Base-by-base conservation (phyloP, 2,113 vertebrate genomes). In the Penelope pileata region DNA sequence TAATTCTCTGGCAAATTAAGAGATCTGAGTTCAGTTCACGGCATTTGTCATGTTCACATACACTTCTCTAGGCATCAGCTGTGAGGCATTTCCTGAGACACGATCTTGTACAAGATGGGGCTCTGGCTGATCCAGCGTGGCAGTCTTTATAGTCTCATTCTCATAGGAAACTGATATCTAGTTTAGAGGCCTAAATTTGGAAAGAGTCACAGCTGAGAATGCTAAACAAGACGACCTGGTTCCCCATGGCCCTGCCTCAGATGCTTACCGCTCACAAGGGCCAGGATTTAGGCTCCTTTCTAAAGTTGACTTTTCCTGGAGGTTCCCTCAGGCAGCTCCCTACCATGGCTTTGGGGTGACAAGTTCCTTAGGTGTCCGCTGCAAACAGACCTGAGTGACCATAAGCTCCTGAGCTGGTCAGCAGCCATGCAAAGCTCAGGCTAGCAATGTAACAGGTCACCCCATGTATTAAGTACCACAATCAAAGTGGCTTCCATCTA, bases 171-270 rank as follows among this genome's bases (percentile, higher is more conserved):
- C 16, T 24, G 84, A 84, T 91, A 67, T 30, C 74, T 40, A 26
- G 12, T 59, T 83, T 5, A 82, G 87, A 92, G 34, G 32, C 21
- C 69, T 95, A 96, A 91, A 92, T 95, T 79, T 89, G 91, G 87
- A 96, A 95, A 7, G 60, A 34, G 48, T 19, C 84, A 79, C 87
- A 94, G 93, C 94, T 95, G 93, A 84, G 94, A 94, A 96, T 75
- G 68, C 81, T 17, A 10, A 94, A 87, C 17, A 34, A 54, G 64
- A 26, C 12, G 0, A 84, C 47, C 64, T 53, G 80, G 42, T 93
- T 75, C 42, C 63, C 69, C 3, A 2, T 15, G 51, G 47, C 60
- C 47, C 58, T 22, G 0, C 0, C 2, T 47, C 32, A 59, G 29
- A 40, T 1, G 3, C 38, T 69, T 36, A 53, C 16, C 0, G 0